A percentile compares a stretch with the other conserved stretches of the same genome.
phyloP scores from a whole-genome alignment of 1,140 invertebrate species.

The Leptinotarsa defecta region DNA sequence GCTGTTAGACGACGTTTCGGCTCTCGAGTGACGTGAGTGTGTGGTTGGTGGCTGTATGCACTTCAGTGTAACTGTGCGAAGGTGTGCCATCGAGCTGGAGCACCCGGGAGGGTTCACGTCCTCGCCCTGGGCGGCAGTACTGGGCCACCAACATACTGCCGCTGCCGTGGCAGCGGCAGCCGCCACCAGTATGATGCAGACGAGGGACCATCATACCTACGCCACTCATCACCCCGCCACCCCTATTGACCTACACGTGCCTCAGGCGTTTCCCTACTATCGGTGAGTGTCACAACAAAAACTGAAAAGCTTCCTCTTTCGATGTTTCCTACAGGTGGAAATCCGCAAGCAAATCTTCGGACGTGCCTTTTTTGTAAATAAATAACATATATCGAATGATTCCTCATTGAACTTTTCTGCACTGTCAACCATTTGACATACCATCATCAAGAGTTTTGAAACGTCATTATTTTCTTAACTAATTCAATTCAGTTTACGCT shows the following conservation, averaged over 20 bases:
- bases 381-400: too few relatives aligned
- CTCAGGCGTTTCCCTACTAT: conserved; percentile 86
- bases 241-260: conserved; percentile 85
- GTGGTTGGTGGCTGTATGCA: conserved; percentile 59
- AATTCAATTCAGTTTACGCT: too few relatives aligned
- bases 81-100: conserved; percentile 61
- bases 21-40: conserved; percentile 36
- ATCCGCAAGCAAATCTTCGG: too few relatives aligned
- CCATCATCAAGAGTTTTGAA: too few relatives aligned
- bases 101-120: conserved; percentile 70
- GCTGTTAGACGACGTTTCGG: conserved; percentile 19
- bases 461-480: too few relatives aligned
- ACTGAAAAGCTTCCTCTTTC: too few relatives aligned
- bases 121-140: conserved; percentile 70
- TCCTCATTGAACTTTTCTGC: too few relatives aligned
- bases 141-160: conserved; percentile 65
- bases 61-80: conserved; percentile 54
- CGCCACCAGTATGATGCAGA: conserved; percentile 68
- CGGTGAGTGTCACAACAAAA: conserved; percentile 64
- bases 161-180: conserved; percentile 58
- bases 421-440: too few relatives aligned
- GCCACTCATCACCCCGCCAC: conserved; percentile 65
- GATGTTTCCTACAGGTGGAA: too few relatives aligned
- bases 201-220: conserved; percentile 56
- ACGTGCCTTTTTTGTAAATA: too few relatives aligned